These are phyloP conservation scores for Haliclystus octoradiatus DNA, from an alignment of 30 jellyfish, hydroid and myxozoan species.

Conservation along the genomic window DNA sequence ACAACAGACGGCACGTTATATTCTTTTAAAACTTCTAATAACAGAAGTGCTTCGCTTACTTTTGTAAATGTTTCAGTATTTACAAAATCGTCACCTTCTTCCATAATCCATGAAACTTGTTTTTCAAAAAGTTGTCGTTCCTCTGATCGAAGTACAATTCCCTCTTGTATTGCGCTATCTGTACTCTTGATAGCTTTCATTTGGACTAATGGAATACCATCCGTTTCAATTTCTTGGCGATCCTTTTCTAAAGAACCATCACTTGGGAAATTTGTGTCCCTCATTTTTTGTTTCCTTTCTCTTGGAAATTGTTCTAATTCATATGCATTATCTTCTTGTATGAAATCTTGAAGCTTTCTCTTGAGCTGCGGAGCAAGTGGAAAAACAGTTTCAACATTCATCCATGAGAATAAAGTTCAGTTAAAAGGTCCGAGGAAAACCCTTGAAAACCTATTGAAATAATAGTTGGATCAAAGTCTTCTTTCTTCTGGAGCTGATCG, in stretches of 20 bases:
- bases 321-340: conserved; percentile 31
- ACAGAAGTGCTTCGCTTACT: conserved; percentile 70
- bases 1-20: conserved; percentile 89
- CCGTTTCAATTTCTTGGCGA: conserved; percentile 33
- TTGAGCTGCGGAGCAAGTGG: conserved; percentile 31
- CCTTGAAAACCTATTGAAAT: no score
- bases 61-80: conserved; percentile 76
- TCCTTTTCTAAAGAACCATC: conserved; percentile 51
- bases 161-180: conserved; percentile 10
- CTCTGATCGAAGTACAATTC: conserved; percentile 13
- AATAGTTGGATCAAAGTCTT: no score
- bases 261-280: conserved; percentile 18
- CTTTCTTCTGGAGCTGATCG: no score
- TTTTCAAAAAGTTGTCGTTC: conserved; percentile 61
- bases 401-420: no score
- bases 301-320: conserved; percentile 79
- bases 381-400: neutral
- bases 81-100: conserved; percentile 94
- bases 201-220: conserved; percentile 70
- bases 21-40: conserved; percentile 77
- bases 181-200: conserved; percentile 29
- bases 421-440: no score
- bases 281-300: conserved; percentile 3
- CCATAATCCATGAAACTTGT: conserved; percentile 95
- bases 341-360: conserved; percentile 52